Percentiles rank a stretch among this genome's conserved stretches.
These are phyloP conservation scores for Dynastes tityus DNA, from an alignment of 2,888 invertebrate genomes.

Conservation along the genomic window DNA sequence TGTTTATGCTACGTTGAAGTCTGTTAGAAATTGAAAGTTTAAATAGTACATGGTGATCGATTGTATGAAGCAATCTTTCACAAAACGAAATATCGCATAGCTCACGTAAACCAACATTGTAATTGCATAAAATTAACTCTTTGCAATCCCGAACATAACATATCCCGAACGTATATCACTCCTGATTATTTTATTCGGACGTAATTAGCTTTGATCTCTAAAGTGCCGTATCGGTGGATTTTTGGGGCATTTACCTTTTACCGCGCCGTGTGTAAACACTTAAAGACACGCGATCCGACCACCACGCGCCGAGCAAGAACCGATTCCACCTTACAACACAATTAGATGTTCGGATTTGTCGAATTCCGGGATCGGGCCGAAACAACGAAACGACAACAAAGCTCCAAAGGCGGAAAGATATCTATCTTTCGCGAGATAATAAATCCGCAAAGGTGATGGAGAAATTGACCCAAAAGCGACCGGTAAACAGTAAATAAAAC, in stretches of 20 bases:
- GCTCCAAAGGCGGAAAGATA: constrained; percentile 3
- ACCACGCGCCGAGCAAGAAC: background rate
- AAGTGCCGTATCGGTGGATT: background rate
- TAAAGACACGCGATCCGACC: constrained; percentile 18
- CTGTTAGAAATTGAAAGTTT: too few species aligned
- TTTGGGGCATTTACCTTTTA: constrained; percentile 26
- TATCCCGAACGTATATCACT: background rate
- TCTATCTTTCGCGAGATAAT: constrained; percentile 42
- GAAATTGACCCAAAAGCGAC: constrained; percentile 44
- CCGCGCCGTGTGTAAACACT: constrained; percentile 26
- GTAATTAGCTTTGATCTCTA: constrained; percentile 32
- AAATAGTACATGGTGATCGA: too few species aligned
- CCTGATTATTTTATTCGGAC: constrained; percentile 28
- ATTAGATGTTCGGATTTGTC: constrained; percentile 24
- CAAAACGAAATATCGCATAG: background rate
- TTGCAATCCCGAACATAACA: constrained; percentile 22
- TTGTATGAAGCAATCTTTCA: too few species aligned
- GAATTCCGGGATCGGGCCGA: constrained; percentile 16
- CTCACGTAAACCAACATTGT: background rate
- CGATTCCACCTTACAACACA: constrained; percentile 2
- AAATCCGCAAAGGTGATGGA: constrained; percentile 46
- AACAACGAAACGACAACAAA: constrained; percentile 20
- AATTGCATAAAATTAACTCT: constrained; percentile 7
- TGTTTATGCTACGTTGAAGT: too few species aligned
- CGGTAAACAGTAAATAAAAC: constrained; percentile 47